phyloP scores from a whole-genome alignment of 2,888 invertebrate genomes.

The Melanargia galathea region DNA sequence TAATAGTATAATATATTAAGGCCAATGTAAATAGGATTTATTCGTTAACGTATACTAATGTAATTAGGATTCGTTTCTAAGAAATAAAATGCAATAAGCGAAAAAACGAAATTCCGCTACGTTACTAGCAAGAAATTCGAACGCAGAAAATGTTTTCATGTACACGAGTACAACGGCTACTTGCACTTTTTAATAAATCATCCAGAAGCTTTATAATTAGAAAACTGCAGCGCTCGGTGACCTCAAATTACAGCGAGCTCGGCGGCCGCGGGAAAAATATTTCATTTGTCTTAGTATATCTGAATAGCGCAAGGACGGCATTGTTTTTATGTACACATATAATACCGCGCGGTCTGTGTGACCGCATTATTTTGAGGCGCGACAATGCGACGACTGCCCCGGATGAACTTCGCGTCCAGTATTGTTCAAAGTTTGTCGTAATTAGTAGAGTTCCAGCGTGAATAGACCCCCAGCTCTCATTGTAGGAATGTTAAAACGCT shows the following conservation, averaged over 20 bases:
- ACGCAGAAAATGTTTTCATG: constrained; percentile 19
- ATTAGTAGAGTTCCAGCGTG: constrained; percentile 77
- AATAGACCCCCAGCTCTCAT: constrained; percentile 75
- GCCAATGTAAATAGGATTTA: too few relatives aligned
- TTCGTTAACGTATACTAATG: too few relatives aligned
- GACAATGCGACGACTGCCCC: constrained; percentile 75
- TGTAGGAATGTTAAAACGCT: constrained; percentile 54
- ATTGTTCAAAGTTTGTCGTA: constrained; percentile 82
- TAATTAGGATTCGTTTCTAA: too few relatives aligned
- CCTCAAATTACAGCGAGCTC: constrained; percentile 50
- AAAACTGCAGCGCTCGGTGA: constrained; percentile 43
- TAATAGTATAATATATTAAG: too few relatives aligned
- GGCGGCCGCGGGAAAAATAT: constrained; percentile 57
- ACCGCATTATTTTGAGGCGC: constrained; percentile 70
- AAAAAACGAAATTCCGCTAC: not conserved
- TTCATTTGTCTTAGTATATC: constrained; percentile 73
- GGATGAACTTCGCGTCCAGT: constrained; percentile 80
- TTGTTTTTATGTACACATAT: constrained; percentile 80
- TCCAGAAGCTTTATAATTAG: constrained; percentile 41
- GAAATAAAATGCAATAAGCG: not conserved
- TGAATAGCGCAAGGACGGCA: constrained; percentile 71
- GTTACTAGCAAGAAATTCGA: constrained; percentile 15
- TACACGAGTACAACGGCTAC: constrained; percentile 19
- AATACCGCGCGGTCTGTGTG: constrained; percentile 71
- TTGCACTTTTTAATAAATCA: constrained; percentile 46